Evolutionary conservation across 2,797 vertebrate genomes (phyloP), one percentile per base, ranked within the genome.

Genomic region (Prionace glauca): DNA sequence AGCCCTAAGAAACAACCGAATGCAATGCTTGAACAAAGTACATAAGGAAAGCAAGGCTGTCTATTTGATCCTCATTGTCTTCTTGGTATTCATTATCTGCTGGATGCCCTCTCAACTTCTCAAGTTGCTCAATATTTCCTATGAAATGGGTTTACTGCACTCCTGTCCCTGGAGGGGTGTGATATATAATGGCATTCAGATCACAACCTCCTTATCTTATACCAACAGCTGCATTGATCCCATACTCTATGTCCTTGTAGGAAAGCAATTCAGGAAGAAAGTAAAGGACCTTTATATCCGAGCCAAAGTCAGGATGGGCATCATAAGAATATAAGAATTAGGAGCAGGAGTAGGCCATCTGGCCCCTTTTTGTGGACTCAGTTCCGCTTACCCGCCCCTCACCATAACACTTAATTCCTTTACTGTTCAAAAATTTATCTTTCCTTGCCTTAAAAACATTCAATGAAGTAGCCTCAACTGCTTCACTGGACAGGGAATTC

Each of bases 171-270:
- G 98, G 84, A 92, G 32, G 1, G 32, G 96, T 0, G 9, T 96
- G 0, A 87, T 98, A 32, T 97, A 98, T 2, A 67, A 98, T 81
- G 86, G 98, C 96, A 98, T 97, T 0, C 98, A 98, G 96, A 92
- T 98, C 77, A 96, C 97, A 3, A 96, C 96, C 0, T 98, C 97
- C 95, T 96, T 98, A 3, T 98, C 97, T 95, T 99, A 97, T 14
- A 98, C 98, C 96, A 99, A 99, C 97, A 98, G 98, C 97, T 98
- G 98, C 88, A 97, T 99, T 95, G 99, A 99, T 96, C 98, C 98
- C 0, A 96, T 99, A 96, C 96, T 99, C n/a, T 99, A 99, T 0
- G 98, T 98, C 95, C 98, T 99, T 7, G 98, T 98, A 1, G 98
- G 98, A 50, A 98, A 98, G 96, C 98, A 98, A 95, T 99, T 99